Conservation (phyloP, 2,888 invertebrate genomes). For the Bellardia pandia region DNA sequence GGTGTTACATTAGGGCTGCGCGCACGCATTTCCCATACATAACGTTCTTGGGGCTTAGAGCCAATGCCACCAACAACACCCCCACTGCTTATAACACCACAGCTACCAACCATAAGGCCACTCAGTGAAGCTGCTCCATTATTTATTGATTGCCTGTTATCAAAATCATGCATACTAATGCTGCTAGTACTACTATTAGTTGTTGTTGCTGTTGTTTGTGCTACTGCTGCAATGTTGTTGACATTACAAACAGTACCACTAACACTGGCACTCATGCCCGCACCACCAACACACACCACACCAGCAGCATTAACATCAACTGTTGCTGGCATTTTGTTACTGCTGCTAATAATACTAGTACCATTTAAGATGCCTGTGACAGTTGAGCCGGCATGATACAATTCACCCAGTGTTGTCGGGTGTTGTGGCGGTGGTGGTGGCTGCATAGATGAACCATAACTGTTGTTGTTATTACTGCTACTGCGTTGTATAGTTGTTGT, state of each 20-base stretch:
- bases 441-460: conserved; percentile 46
- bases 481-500: conserved; percentile 39
- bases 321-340: conserved; percentile 69
- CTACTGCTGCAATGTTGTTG: conserved; percentile 57
- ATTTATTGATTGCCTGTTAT: conserved; percentile 73
- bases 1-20: conserved; percentile 84
- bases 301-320: conserved; percentile 60
- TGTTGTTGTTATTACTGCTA: conserved; percentile 10
- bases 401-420: conserved; percentile 64
- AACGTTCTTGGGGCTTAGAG: conserved; percentile 80
- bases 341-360: conserved; percentile 11
- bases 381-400: conserved; percentile 67
- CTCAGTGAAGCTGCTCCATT: conserved; percentile 56
- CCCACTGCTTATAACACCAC: conserved; percentile 65
- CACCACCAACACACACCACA: conserved; percentile 20
- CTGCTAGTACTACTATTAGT: conserved; percentile 74
- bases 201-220: conserved; percentile 65
- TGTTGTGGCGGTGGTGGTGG: conserved; percentile 51
- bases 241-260: conserved; percentile 55
- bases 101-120: conserved; percentile 56
- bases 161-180: conserved; percentile 73
- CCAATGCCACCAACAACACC: conserved; percentile 52
- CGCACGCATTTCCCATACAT: conserved; percentile 84
- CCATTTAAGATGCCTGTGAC: conserved; percentile 58
- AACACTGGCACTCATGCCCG: conserved; percentile 5